Evolutionary conservation across 1,140 invertebrate species (phyloP).

Genomic region (Drosophila nikananu): DNA sequence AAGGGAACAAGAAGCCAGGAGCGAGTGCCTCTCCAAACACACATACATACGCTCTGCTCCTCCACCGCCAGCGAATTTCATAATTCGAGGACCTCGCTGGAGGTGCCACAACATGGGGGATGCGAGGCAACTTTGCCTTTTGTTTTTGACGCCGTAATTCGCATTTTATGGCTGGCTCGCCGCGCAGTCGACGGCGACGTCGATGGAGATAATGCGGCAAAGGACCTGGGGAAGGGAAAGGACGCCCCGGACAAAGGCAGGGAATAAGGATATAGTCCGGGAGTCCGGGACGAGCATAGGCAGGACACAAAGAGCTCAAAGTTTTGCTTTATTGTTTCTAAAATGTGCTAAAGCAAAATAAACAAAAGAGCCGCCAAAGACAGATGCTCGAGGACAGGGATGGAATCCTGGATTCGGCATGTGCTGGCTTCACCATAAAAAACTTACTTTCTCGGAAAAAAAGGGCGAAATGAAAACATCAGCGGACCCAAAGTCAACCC

Average conservation of each 20-base stretch:
- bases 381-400: slow-evolving; percentile 15
- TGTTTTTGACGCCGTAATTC: slow-evolving; percentile 68
- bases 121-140: slow-evolving; percentile 53
- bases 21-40: slow-evolving; percentile 1
- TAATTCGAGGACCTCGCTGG: slow-evolving; percentile 33
- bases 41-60: neutral
- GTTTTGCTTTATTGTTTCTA: slow-evolving; percentile 81
- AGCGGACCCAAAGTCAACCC: slow-evolving; percentile 67
- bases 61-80: slow-evolving; percentile 29
- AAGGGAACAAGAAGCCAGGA: neutral
- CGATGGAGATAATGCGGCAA: slow-evolving; percentile 61
- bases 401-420: slow-evolving; percentile 35
- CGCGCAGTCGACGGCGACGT: slow-evolving; percentile 32
- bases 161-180: slow-evolving; percentile 61
- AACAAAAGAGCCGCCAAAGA: slow-evolving; percentile 63
- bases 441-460: slow-evolving; percentile 10
- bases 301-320: slow-evolving; percentile 74
- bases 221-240: neutral
- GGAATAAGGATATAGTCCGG: slow-evolving; percentile 14
- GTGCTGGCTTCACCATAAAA: slow-evolving; percentile 44
- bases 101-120: neutral
- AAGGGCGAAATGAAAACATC: slow-evolving; percentile 71
- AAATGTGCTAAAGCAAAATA: slow-evolving; percentile 80
- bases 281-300: slow-evolving; percentile 29
- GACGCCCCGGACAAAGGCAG: neutral